These are phyloP conservation scores for Drosophila robusta DNA, from an alignment of 2,888 invertebrate genomes.

Conservation along the genomic window DNA sequence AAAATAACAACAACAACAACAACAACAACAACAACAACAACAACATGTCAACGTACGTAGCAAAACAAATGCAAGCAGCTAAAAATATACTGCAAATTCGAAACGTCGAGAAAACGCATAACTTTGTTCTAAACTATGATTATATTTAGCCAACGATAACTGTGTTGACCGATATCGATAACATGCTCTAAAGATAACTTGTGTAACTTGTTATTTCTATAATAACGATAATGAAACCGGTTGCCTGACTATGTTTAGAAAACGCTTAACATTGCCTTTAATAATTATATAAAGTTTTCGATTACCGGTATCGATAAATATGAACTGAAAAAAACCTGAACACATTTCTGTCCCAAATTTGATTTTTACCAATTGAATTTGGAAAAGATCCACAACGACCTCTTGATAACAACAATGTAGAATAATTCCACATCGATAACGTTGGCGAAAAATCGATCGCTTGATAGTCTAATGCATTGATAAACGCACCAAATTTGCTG, in stretches of 20 bases:
- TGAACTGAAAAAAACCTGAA: too few species aligned
- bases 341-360: not conserved
- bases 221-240: not conserved
- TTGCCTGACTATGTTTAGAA: not conserved
- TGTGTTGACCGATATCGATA: not conserved
- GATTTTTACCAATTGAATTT: not conserved
- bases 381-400: not conserved
- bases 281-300: not conserved
- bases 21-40: not conserved
- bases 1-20: not conserved
- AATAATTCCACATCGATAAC: not conserved
- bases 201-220: too few species aligned
- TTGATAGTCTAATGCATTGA: not conserved
- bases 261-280: not conserved
- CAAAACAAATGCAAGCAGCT: slow-evolving; percentile 9
- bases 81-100: slow-evolving; percentile 5
- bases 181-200: too few species aligned
- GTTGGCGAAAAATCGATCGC: not conserved
- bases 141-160: not conserved
- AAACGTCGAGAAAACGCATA: slow-evolving; percentile 1
- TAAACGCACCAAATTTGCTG: not conserved
- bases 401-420: too few species aligned
- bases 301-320: too few species aligned
- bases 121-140: not conserved
- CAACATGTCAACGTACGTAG: slow-evolving; percentile 4